phyloP scores from a whole-genome alignment of 2,113 vertebrate species.

The Apeltes quadracus region DNA sequence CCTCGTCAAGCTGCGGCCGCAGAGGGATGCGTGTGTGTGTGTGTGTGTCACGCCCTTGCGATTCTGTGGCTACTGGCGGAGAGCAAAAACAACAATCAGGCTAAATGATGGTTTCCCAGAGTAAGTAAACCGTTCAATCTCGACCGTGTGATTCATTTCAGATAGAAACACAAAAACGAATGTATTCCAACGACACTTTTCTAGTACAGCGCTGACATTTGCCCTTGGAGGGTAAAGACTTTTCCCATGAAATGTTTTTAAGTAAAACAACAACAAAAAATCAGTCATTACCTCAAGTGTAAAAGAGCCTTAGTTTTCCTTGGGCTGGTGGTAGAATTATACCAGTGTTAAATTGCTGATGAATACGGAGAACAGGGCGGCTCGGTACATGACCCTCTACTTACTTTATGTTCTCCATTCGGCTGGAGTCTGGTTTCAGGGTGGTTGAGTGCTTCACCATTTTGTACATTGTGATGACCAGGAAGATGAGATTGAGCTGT shows the following conservation, averaged over 20 bases:
- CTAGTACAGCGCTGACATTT: neutral
- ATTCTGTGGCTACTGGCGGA: slow-evolving; percentile 63
- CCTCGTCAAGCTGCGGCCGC: slow-evolving; percentile 40
- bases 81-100: slow-evolving; percentile 58
- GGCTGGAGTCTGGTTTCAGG: slow-evolving; percentile 99
- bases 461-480: slow-evolving; percentile 99
- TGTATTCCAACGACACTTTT: neutral
- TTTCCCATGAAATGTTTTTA: slow-evolving; percentile 26
- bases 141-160: slow-evolving; percentile 34
- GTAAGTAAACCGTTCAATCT: no score
- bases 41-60: slow-evolving; percentile 58
- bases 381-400: slow-evolving; percentile 73
- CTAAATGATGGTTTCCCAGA: no score
- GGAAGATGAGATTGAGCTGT: slow-evolving; percentile 99
- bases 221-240: neutral
- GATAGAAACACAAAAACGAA: neutral
- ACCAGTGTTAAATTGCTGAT: slow-evolving; percentile 34
- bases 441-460: slow-evolving; percentile 99
- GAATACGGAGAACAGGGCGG: slow-evolving; percentile 48
- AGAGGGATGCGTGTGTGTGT: slow-evolving; percentile 39
- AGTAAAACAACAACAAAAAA: neutral
- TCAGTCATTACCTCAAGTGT: slow-evolving; percentile 26
- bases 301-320: slow-evolving; percentile 35
- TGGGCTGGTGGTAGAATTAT: slow-evolving; percentile 27
- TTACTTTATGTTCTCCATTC: slow-evolving; percentile 99